Conservation (phyloP, 2,113 vertebrate genomes). For the Pterophyllum scalare region DNA sequence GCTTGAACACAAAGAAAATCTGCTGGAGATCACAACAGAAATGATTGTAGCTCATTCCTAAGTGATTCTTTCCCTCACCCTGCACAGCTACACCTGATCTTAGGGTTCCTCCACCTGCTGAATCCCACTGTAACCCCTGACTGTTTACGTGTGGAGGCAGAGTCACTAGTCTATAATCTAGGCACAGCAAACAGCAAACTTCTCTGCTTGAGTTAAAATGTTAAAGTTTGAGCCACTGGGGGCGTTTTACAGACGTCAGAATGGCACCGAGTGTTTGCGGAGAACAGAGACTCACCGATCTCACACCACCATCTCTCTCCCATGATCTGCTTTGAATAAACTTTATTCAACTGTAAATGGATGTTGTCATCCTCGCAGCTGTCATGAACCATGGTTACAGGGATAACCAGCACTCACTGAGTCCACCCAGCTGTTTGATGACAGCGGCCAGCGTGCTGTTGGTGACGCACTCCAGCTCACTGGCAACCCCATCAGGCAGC, state of each 20-base stretch:
- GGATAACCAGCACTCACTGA: slow-evolving; percentile 84
- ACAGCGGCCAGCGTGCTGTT: slow-evolving; percentile 93
- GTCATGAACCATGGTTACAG: neutral
- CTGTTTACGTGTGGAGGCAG: neutral
- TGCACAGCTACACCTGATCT: too few relatives aligned
- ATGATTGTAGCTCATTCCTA: too few relatives aligned
- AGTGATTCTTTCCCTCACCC: too few relatives aligned
- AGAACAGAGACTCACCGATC: neutral
- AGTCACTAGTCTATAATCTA: too few relatives aligned
- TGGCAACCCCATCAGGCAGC: slow-evolving; percentile 88
- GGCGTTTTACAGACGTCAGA: too few relatives aligned
- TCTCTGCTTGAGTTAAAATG: too few relatives aligned
- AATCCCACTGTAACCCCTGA: too few relatives aligned
- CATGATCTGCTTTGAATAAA: neutral
- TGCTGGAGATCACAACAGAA: too few relatives aligned
- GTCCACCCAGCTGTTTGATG: slow-evolving; percentile 92
- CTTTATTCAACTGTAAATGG: neutral
- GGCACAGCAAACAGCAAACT: too few relatives aligned
- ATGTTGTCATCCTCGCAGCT: neutral
- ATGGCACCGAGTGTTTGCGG: too few relatives aligned
- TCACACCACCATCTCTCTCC: neutral
- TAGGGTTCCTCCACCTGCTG: too few relatives aligned
- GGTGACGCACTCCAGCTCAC: slow-evolving; percentile 93
- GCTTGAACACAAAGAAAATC: too few relatives aligned
- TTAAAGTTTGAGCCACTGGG: neutral